Percentiles rank a stretch among this genome's conserved stretches.
Conservation (phyloP, 2,888 invertebrate genomes). For the Diadegma fenestrale region DNA sequence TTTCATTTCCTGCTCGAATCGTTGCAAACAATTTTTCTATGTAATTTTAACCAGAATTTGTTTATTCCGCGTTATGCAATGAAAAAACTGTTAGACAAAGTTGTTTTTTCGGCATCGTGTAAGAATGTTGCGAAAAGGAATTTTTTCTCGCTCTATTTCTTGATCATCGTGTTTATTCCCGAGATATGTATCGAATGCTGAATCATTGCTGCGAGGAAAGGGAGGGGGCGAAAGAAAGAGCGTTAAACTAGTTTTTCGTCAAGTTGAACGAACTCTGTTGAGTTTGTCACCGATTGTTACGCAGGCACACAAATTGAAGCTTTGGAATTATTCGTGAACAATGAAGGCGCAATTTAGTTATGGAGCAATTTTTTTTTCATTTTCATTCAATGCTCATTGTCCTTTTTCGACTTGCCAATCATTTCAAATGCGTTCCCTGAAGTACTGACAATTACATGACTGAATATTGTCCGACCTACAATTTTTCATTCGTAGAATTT, state of each 20-base stretch:
- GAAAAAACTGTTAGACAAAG: no score
- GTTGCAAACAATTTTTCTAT: neutral
- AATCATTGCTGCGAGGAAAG: neutral
- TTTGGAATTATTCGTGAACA: neutral
- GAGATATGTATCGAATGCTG: constrained; percentile 11
- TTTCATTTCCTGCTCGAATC: constrained; percentile 9
- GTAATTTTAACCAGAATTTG: neutral
- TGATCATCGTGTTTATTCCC: neutral
- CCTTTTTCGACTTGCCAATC: neutral
- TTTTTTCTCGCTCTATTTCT: neutral
- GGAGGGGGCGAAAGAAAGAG: neutral
- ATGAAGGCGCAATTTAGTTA: neutral
- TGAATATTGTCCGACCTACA: constrained; percentile 22
- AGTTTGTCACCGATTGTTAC: neutral
- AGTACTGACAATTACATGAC: neutral
- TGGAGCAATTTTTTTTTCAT: neutral
- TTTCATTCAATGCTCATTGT: neutral
- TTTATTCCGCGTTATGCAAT: neutral
- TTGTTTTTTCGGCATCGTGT: no score
- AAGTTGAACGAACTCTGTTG: constrained; percentile 47
- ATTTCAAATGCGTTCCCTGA: neutral
- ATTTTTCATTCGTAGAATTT: constrained; percentile 3
- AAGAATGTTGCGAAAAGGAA: no score
- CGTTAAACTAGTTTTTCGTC: constrained; percentile 11
- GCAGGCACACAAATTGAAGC: neutral